Conservation (phyloP, 2,113 vertebrate genomes). For the Junco hyemalis region DNA sequence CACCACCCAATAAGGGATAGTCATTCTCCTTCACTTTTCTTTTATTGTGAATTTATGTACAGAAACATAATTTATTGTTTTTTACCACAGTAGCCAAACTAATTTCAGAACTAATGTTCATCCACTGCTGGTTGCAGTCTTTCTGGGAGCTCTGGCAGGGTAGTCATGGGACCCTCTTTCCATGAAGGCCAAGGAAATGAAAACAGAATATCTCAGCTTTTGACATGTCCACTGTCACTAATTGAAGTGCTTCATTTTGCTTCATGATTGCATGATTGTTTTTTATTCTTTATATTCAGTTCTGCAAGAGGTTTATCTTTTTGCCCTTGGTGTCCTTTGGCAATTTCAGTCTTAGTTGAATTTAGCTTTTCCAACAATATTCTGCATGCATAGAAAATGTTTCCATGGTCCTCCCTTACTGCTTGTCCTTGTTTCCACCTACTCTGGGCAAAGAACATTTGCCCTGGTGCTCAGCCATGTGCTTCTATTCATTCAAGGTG, state of each 20-base stretch:
- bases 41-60: not conserved
- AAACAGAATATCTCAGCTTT: not conserved
- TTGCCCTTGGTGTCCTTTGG: not conserved
- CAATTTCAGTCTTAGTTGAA: not conserved
- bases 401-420: not conserved
- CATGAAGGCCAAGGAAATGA: not conserved
- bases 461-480: not conserved
- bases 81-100: not conserved
- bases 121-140: not conserved
- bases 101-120: not conserved
- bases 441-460: not conserved
- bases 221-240: not conserved
- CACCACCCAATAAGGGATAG: not conserved
- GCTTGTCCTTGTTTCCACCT: not conserved
- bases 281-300: not conserved
- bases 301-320: not conserved
- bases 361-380: not conserved
- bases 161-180: not conserved
- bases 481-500: not conserved
- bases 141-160: not conserved
- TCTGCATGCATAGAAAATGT: not conserved
- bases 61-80: not conserved
- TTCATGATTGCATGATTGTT: not conserved
- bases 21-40: not conserved
- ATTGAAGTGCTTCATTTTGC: not conserved